Conservation (phyloP, 2,113 vertebrate genomes). For the Onychostoma macrolepis region DNA sequence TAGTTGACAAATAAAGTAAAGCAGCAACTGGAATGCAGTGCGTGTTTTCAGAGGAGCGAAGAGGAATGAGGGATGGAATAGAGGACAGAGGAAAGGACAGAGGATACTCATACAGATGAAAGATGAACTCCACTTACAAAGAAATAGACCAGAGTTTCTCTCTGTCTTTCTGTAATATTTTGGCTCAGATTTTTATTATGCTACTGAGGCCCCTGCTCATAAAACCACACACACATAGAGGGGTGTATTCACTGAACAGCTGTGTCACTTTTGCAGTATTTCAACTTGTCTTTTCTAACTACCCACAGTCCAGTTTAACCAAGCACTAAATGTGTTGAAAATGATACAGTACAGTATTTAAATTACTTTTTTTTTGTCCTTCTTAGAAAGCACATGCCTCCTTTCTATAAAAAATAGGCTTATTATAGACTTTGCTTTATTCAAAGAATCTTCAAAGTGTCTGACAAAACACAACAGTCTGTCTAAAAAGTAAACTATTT, state of each 20-base stretch:
- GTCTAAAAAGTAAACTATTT: no score
- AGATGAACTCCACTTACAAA: background rate
- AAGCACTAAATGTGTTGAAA: background rate
- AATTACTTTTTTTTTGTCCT: background rate
- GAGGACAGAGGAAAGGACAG: background rate
- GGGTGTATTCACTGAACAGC: background rate
- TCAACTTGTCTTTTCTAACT: background rate
- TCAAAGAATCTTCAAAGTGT: background rate
- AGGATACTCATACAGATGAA: background rate
- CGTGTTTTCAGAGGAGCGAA: background rate
- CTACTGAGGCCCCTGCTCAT: background rate
- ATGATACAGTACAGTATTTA: background rate
- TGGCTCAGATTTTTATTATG: constrained; percentile 7
- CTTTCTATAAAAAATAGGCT: background rate
- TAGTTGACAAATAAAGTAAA: background rate
- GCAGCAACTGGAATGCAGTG: background rate
- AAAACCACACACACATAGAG: background rate
- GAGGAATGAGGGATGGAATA: background rate
- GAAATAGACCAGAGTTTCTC: background rate
- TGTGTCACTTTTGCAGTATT: background rate
- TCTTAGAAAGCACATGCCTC: background rate
- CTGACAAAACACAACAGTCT: background rate
- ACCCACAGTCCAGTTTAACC: background rate
- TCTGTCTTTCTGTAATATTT: background rate
- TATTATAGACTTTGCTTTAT: background rate